These are phyloP conservation scores for Pharmacophagus antenor DNA, from an alignment of 2,888 invertebrate genomes.

Conservation along the genomic window DNA sequence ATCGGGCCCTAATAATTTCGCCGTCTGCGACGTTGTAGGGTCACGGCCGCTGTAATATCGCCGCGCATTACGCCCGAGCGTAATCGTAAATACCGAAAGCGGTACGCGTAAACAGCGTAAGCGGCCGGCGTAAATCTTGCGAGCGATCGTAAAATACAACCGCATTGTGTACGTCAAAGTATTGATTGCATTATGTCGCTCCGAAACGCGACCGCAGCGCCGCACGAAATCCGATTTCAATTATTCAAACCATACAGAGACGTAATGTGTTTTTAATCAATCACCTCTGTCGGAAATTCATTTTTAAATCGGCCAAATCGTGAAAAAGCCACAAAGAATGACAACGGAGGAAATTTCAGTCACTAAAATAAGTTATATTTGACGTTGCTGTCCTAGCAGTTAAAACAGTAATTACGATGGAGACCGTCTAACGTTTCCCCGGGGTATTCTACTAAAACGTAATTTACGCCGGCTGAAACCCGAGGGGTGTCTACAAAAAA, in stretches of 20 bases:
- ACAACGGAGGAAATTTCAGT: constrained; percentile 50
- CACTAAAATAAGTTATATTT: constrained; percentile 68
- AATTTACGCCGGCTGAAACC: constrained; percentile 74
- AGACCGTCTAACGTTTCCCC: constrained; percentile 74
- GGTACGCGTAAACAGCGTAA: constrained; percentile 56
- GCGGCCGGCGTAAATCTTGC: constrained; percentile 58
- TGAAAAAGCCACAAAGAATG: constrained; percentile 41
- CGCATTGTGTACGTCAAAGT: constrained; percentile 60
- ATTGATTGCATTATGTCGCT: constrained; percentile 60
- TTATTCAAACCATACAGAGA: constrained; percentile 50
- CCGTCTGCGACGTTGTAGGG: constrained; percentile 38
- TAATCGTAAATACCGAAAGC: constrained; percentile 64
- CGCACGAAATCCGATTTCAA: constrained; percentile 48
- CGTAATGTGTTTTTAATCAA: constrained; percentile 46
- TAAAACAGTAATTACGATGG: constrained; percentile 72
- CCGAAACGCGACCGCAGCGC: constrained; percentile 51
- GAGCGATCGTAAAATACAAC: constrained; percentile 56
- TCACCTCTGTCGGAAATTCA: constrained; percentile 33
- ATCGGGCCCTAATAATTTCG: constrained; percentile 38
- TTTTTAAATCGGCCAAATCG: constrained; percentile 35
- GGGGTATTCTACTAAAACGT: constrained; percentile 74
- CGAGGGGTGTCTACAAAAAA: constrained; percentile 64
- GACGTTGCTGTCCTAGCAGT: constrained; percentile 74
- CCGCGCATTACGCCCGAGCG: constrained; percentile 55
- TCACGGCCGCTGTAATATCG: constrained; percentile 49